Percentiles rank a stretch among this genome's conserved stretches.
Conservation (phyloP, 2,113 vertebrate species). For the Nyctibius bracteatus region DNA sequence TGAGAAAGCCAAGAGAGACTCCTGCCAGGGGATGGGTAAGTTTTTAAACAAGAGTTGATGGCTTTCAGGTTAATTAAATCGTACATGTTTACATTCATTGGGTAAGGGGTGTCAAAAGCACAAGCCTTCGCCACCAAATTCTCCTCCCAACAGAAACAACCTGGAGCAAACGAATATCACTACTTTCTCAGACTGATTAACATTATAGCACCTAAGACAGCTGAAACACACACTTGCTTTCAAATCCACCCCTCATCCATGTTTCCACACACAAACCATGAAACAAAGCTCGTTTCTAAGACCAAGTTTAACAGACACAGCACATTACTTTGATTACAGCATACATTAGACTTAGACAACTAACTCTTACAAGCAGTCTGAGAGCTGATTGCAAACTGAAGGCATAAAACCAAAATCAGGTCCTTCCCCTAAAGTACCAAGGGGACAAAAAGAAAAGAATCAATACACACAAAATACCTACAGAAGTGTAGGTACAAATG, state of each 20-base stretch:
- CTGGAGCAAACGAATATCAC: not conserved
- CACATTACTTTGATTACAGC: not conserved
- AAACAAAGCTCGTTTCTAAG: not conserved
- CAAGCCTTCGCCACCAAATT: not conserved
- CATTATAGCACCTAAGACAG: not conserved
- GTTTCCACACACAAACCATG: not conserved
- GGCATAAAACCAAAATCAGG: not conserved
- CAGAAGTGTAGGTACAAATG: fast-evolving
- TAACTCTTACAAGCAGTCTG: not conserved
- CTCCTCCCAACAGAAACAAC: not conserved
- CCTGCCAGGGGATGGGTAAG: not conserved
- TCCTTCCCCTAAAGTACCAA: not conserved
- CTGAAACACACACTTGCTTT: not conserved
- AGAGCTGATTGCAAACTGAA: not conserved
- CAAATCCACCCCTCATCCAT: not conserved
- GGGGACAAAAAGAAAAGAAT: not conserved
- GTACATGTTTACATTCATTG: not conserved
- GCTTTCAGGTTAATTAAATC: not conserved
- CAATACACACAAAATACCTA: not conserved
- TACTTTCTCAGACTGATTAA: not conserved
- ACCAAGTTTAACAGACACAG: not conserved
- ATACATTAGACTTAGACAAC: not conserved
- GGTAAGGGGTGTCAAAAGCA: not conserved
- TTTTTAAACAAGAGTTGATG: not conserved
- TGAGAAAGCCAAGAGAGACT: not conserved